Percentiles rank a stretch among this genome's conserved stretches.
phyloP scores from a whole-genome alignment of 2,113 vertebrate species.

The Eptesicus fuscus region DNA sequence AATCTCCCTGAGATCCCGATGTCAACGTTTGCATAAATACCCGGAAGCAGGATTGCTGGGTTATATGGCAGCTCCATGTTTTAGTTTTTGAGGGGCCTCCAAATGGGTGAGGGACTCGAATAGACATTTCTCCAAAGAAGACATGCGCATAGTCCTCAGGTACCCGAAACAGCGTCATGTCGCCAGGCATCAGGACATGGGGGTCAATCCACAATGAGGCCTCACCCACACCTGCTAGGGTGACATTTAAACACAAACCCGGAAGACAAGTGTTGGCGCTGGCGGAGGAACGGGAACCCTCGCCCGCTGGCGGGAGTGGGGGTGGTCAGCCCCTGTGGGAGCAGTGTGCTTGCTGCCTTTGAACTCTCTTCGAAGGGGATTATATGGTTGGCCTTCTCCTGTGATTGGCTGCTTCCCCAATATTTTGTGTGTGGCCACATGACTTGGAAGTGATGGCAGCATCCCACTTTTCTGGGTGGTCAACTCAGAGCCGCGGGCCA shows the following conservation, averaged over 20 bases:
- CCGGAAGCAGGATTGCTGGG: not conserved
- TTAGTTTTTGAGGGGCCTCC: not conserved
- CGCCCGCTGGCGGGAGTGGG: not conserved
- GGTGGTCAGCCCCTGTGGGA: not conserved
- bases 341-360: not conserved
- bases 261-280: not conserved
- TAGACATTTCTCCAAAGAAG: not conserved
- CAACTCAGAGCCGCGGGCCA: not conserved
- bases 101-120: not conserved
- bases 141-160: not conserved
- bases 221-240: not conserved
- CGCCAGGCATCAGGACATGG: not conserved
- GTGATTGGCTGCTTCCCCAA: not conserved
- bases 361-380: not conserved
- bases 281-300: not conserved
- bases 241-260: not conserved
- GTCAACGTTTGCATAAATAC: not conserved
- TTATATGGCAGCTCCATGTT: not conserved
- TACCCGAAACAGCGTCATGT: not conserved
- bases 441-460: not conserved
- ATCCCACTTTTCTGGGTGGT: not conserved
- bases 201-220: not conserved
- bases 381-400: not conserved
- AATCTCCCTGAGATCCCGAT: not conserved
- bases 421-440: not conserved